Base-by-base conservation (phyloP, 2,888 invertebrate genomes). In the Brenthis hecate region DNA sequence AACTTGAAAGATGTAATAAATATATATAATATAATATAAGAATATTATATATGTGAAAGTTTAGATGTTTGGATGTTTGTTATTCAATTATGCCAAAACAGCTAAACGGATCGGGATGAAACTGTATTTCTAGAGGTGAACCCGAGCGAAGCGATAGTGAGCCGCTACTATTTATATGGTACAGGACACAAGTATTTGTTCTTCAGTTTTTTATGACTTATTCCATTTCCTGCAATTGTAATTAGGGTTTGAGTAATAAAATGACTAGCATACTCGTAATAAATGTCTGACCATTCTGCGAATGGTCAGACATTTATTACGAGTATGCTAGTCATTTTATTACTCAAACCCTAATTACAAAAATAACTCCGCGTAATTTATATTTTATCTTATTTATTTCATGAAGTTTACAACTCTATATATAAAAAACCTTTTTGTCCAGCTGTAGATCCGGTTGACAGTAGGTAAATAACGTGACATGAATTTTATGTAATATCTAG, bases 381-480 rank as follows among this genome's bases (percentile, higher is more conserved):
- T 58, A 47, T 11, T 48, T 8, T 58, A 28, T 48, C 19, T 6
- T 23, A 48, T 48, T 57, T 19, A 13, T 48, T n/a, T 58, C 36
- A 19, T 19, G n/a, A 56, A 14, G 13, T 58, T 47, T 23, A 14
- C 19, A 28, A 32, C 3, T 55, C 32, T 55, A 55, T 13, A 58
- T 58, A 58, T n/a, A n/a, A 43, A 43, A 36, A 43, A 43, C 11
- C 36, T 43, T 60, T 28, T 60, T 60, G 28, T 28, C 58, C 28
- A 28, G 47, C 3, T 48, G 23, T 48, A 48, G 23, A 60, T 60
- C 58, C 58, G 58, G 58, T 23, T 11, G 1, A 16, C 6, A 58
- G 23, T 56, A 6, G n/a, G 14, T 58, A 48, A 48, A 28, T 28
- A 48, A 58, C 58, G 58, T 60, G 28, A 48, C 23, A 48, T 60